Base-by-base conservation (phyloP, 2,797 vertebrate species). In the Salarias fasciatus region DNA sequence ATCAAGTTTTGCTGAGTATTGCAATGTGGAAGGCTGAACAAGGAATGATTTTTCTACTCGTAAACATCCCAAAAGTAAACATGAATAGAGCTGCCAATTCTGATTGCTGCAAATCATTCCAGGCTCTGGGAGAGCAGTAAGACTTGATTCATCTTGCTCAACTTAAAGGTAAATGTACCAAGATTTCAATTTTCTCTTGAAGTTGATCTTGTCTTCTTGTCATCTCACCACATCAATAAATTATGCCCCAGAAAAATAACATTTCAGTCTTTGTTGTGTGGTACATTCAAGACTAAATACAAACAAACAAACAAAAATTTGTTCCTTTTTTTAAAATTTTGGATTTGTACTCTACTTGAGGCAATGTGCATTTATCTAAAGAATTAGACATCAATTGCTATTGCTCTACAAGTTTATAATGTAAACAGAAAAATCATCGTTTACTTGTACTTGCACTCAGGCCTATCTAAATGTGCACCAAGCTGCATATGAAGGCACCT, bases 91-190 rank as follows among this genome's bases (percentile, higher is more conserved):
- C 59, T 71, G 67, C 59, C 66, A 65, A 47, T 52, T 77, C 40
- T 31, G 53, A 57, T 46, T 52, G 48, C 54, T 77, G 59, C 53
- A 70, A 15, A n/a, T 49, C 13, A 58, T 68, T 62, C 40, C 52
- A 2, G 2, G 31, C 52, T 37, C 8, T 65, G 47, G 50, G 56
- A 55, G 47, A 35, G 41, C 45, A 57, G 44, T 14, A 2, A 65
- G 37, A 56, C 65, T 30, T 11, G 24, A 44, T 72, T 75, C 63
- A 61, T 60, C 62, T 60, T 48, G n/a, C 42, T 37, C 31, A 44
- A 41, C 36, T 61, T 53, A 9, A 35, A 37, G 24, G 18, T 12
- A 75, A 75, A 68, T 41, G 31, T 40, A 31, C 28, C 51, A 66
- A 54, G 36, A 72, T 47, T 50, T 24, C 18, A 24, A 24, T 24